Conservation (phyloP, 2,797 vertebrate genomes). For the Crenuchus spilurus region DNA sequence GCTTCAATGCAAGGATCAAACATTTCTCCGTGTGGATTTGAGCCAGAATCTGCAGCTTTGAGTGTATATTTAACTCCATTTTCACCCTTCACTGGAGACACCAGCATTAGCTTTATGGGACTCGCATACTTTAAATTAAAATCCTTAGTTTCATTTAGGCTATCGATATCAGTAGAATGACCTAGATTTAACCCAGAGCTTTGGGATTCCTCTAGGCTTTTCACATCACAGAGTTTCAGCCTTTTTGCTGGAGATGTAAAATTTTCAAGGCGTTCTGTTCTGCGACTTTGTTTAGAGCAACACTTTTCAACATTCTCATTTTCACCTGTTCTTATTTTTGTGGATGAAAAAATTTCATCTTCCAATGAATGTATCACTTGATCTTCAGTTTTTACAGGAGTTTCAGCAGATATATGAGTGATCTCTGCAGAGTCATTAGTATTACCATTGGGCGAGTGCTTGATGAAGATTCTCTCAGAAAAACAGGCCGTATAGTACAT, state of each 20-base stretch:
- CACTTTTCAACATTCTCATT: slow-evolving; percentile 25
- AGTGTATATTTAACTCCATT: slow-evolving; percentile 91
- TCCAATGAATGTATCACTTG: slow-evolving; percentile 31
- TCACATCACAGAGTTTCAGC: slow-evolving; percentile 14
- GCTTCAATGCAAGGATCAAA: slow-evolving; percentile 78
- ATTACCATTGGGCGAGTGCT: slow-evolving; percentile 70
- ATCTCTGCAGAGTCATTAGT: slow-evolving; percentile 17
- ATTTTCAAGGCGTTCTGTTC: slow-evolving; percentile 35
- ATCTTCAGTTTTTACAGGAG: slow-evolving; percentile 22
- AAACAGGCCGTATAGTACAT: slow-evolving; percentile 78
- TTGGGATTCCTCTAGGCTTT: slow-evolving; percentile 33
- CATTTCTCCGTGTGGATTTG: slow-evolving; percentile 68
- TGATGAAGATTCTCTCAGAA: slow-evolving; percentile 74
- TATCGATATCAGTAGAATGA: slow-evolving; percentile 45
- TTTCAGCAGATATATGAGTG: not conserved
- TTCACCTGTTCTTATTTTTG: slow-evolving; percentile 19
- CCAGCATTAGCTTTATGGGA: slow-evolving; percentile 97
- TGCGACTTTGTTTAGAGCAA: slow-evolving; percentile 42
- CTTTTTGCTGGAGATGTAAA: slow-evolving; percentile 58
- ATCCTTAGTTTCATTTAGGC: slow-evolving; percentile 36
- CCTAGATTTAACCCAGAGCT: slow-evolving; percentile 35
- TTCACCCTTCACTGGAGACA: slow-evolving; percentile 84
- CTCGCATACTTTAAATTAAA: slow-evolving; percentile 80
- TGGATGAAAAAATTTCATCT: slow-evolving; percentile 24
- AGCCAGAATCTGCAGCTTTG: slow-evolving; percentile 81